Conservation (phyloP, 2,888 invertebrate genomes). For the Pterostichus niger region DNA sequence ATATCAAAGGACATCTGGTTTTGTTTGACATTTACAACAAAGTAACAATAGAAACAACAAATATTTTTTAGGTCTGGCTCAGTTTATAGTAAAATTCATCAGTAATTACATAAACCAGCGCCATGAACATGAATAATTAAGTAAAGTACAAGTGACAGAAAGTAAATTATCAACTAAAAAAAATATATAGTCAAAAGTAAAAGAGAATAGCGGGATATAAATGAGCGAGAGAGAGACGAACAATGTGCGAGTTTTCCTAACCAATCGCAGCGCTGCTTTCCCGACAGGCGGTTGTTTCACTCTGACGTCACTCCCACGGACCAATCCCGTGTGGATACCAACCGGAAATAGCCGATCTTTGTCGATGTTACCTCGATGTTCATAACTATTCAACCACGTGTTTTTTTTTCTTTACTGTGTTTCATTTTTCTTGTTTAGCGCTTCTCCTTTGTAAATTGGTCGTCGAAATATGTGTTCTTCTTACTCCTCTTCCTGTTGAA, state of each 20-base stretch:
- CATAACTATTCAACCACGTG: constrained; percentile 61
- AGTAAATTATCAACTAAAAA: constrained; percentile 69
- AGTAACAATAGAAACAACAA: background rate
- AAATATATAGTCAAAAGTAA: constrained; percentile 61
- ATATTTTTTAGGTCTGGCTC: constrained; percentile 1
- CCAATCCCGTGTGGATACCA: constrained; percentile 66
- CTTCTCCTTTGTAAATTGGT: constrained; percentile 63
- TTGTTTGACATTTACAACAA: no score
- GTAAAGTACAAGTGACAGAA: constrained; percentile 70
- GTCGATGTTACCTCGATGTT: constrained; percentile 53
- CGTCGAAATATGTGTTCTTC: constrained; percentile 64
- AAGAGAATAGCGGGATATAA: constrained; percentile 68
- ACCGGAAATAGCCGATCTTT: constrained; percentile 59
- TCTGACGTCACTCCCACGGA: constrained; percentile 68
- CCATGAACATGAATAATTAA: constrained; percentile 70
- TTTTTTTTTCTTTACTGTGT: constrained; percentile 46
- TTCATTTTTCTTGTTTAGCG: constrained; percentile 61
- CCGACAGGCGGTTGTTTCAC: constrained; percentile 63
- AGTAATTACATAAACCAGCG: constrained; percentile 40
- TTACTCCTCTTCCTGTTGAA: constrained; percentile 41
- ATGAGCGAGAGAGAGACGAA: constrained; percentile 68
- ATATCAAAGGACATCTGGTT: no score
- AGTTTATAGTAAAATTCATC: constrained; percentile 66
- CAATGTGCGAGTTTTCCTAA: background rate
- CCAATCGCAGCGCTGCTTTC: constrained; percentile 67